Evolutionary conservation across 2,888 invertebrate genomes (phyloP), one percentile per base, ranked within the genome.

Genomic region (Drosophila imparisetae): DNA sequence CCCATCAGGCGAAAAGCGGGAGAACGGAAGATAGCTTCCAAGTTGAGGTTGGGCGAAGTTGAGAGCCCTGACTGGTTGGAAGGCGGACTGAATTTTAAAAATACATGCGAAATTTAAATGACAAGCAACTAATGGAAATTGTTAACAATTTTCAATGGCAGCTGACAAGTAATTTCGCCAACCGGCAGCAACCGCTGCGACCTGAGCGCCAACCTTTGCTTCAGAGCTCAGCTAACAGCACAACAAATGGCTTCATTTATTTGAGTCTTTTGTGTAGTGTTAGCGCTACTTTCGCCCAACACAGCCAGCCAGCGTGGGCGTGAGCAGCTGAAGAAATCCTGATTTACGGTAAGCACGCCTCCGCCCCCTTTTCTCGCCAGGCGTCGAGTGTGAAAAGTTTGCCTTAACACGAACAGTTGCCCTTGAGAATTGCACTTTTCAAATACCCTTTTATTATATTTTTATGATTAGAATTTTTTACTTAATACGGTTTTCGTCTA

Each of bases 91-190:
- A 75, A 86, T 75, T 78, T 83, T 81, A 69, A 88, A 83, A 85
- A 75, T 80, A 72, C 85, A 73, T 75, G 72, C 66, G 64, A 89
- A 87, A 88, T 88, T 88, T 90, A 90, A 88, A 88, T 90, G 87
- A 88, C 87, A 88, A 90, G 89, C 83, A 87, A 89, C 90, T 88
- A 88, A 88, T 88, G 90, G 90, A 90, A 89, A 90, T 89, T 87
- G 89, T 87, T 78, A 87, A 79, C 83, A 85, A 87, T 87, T 87
- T 87, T 66, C 76, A 77, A 75, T 72, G 72, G 82, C 81, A 66
- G 79, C 69, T 75, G 69, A 80, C 78, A 77, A 62, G 32, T 85
- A 89, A 84, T 61, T 89, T 89, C 74, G 59, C 64, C 66, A 74
- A 69, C 71, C 61, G 61, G 30, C 70, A 81, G 54, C 62, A 50